Conservation (phyloP, 1,140 invertebrate genomes). For the Zophobas atratus region DNA sequence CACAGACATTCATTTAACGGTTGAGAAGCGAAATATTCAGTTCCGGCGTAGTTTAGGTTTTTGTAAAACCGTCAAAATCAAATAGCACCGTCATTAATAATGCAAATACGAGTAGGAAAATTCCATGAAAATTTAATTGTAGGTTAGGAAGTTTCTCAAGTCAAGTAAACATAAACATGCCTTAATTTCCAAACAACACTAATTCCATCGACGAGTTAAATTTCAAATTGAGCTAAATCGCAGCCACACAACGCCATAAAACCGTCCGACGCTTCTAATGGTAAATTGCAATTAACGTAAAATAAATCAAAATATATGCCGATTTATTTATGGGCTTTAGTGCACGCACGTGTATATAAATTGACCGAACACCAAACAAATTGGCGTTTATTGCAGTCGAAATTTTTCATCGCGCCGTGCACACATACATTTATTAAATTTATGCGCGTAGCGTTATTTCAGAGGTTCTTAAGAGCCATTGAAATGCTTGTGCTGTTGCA, state of each 20-base stretch:
- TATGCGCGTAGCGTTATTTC: neutral
- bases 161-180: no score
- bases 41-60: neutral
- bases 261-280: constrained; percentile 8
- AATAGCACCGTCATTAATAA: constrained; percentile 3
- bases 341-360: constrained; percentile 19
- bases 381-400: constrained; percentile 21
- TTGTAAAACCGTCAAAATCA: neutral
- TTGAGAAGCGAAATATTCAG: neutral
- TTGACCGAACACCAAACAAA: constrained; percentile 17
- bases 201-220: neutral
- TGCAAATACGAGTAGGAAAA: neutral
- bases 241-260: neutral
- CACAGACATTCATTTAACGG: neutral
- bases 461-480: neutral
- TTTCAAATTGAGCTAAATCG: neutral
- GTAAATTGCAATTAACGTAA: constrained; percentile 26
- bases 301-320: constrained; percentile 35
- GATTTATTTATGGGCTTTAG: constrained; percentile 21
- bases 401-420: neutral
- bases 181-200: no score
- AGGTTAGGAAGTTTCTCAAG: no score
- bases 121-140: neutral
- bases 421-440: constrained; percentile 9
- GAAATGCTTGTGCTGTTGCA: neutral